These are phyloP conservation scores for Taenioides sp. DNA, from an alignment of 2,797 vertebrate species.

Conservation along the genomic window DNA sequence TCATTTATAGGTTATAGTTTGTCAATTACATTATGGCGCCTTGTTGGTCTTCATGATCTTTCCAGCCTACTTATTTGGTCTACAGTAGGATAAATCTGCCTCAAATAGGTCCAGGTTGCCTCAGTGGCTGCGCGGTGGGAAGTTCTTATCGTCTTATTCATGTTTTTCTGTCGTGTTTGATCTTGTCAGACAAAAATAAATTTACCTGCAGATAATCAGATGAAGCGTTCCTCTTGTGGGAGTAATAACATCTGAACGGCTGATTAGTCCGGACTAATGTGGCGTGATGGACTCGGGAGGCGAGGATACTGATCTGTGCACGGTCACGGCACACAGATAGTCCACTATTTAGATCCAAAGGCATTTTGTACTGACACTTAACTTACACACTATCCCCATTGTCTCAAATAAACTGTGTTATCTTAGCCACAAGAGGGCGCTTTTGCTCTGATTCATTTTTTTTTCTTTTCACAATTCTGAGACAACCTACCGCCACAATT, in stretches of 20 bases:
- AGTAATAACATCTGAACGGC: conserved; percentile 20
- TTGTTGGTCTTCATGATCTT: not conserved
- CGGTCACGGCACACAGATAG: not conserved
- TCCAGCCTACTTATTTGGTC: not conserved
- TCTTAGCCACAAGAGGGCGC: not conserved
- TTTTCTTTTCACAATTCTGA: not conserved
- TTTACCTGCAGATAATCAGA: conserved; percentile 23
- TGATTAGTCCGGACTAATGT: conserved; percentile 37
- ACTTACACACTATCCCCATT: not conserved
- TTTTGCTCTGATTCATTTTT: not conserved
- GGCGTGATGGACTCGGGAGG: conserved; percentile 13
- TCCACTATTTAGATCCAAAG: not conserved
- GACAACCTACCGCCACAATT: too few relatives aligned
- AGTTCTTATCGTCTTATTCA: not conserved
- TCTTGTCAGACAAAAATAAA: conserved; percentile 15
- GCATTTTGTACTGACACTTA: not conserved
- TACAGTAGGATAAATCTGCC: not conserved
- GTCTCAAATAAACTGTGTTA: not conserved
- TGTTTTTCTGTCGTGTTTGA: conserved; percentile 12
- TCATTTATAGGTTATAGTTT: not conserved
- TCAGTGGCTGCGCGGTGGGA: not conserved
- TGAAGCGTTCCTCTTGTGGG: conserved; percentile 17
- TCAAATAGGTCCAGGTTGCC: not conserved
- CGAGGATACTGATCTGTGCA: not conserved
- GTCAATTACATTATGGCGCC: not conserved